Percentiles rank a stretch among this genome's conserved stretches.
These are phyloP conservation scores for Crocodylus rhombifer DNA, from an alignment of 2,797 vertebrate species.

Conservation along the genomic window DNA sequence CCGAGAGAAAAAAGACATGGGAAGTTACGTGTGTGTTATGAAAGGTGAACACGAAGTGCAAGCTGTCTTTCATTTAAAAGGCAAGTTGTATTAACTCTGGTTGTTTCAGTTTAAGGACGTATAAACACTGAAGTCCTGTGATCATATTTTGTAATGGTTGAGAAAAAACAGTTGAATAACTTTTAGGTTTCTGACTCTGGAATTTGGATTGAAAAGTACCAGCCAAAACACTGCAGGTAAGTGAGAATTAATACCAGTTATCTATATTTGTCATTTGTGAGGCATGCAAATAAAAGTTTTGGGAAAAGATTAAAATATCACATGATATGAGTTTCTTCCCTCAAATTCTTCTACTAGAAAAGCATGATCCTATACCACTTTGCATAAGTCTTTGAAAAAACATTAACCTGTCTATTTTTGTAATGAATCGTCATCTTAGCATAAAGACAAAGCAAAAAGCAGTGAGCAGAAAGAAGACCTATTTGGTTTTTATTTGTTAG, in stretches of 20 bases:
- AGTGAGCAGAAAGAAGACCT: no score
- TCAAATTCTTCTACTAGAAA: not conserved
- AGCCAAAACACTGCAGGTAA: not conserved
- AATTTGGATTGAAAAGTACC: not conserved
- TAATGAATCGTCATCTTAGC: no score
- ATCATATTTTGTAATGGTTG: not conserved
- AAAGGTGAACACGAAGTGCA: slow-evolving; percentile 54
- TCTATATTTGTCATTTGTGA: not conserved
- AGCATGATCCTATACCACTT: no score
- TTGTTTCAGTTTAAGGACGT: not conserved
- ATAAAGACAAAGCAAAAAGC: no score
- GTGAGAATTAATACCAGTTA: not conserved
- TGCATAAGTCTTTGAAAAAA: no score
- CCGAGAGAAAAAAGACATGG: slow-evolving; percentile 59
- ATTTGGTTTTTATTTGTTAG: no score
- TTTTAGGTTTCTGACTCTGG: not conserved
- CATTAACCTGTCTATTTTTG: no score
- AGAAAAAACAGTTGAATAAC: not conserved
- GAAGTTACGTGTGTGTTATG: slow-evolving; percentile 78
- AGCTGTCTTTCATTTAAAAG: slow-evolving; percentile 78
- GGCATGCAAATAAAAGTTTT: not conserved
- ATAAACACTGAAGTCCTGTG: not conserved
- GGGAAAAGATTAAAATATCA: not conserved
- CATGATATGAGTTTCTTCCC: not conserved
- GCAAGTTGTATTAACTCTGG: slow-evolving; percentile 64